Evolutionary conservation across 2,113 vertebrate genomes (phyloP).

Genomic region (Isichthys henryi): DNA sequence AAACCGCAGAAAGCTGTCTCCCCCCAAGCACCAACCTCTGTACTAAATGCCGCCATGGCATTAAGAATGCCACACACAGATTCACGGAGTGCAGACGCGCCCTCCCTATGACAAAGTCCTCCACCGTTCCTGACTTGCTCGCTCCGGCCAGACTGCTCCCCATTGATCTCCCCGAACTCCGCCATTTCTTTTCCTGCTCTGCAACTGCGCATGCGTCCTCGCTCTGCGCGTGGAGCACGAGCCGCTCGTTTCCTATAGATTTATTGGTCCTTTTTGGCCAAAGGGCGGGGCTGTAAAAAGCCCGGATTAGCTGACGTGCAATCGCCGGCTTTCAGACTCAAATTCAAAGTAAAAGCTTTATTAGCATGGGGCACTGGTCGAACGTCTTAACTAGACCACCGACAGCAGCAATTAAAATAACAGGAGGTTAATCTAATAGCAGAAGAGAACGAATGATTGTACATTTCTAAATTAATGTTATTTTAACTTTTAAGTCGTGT

Average conservation of each 20-base stretch:
- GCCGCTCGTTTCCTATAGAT: neutral
- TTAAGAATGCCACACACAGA: slow-evolving; percentile 45
- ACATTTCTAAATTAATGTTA: neutral
- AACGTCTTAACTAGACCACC: neutral
- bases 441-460: neutral
- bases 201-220: neutral
- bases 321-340: neutral
- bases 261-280: neutral
- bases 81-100: slow-evolving; percentile 35
- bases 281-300: neutral
- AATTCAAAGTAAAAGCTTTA: slow-evolving; percentile 15
- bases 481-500: neutral
- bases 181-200: slow-evolving; percentile 43
- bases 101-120: slow-evolving; percentile 15
- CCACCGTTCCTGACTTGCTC: slow-evolving; percentile 12
- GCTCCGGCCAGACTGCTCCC: neutral
- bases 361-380: neutral
- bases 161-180: slow-evolving; percentile 37
- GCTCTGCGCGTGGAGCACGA: slow-evolving; percentile 45
- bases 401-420: slow-evolving; percentile 21
- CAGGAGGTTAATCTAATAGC: neutral
- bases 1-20: neutral
- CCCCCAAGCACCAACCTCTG: slow-evolving; percentile 50
- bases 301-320: neutral
- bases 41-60: slow-evolving; percentile 47